These are phyloP conservation scores for Tachina fera DNA, from an alignment of 2,888 invertebrate genomes.

Conservation along the genomic window DNA sequence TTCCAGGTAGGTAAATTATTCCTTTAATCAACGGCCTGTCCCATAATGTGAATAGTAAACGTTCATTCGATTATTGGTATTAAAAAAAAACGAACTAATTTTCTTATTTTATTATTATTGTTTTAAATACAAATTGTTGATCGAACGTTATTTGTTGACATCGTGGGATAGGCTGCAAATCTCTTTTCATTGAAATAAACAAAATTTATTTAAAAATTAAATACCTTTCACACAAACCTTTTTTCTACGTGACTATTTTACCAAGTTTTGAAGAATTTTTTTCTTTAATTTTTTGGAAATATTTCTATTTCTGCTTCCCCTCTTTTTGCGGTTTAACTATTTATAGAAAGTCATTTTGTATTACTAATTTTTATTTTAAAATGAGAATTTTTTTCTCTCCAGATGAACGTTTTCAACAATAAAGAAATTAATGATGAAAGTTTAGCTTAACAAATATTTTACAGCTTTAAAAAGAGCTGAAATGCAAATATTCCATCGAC, in stretches of 20 bases:
- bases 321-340: background rate
- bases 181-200: no score
- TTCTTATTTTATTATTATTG: no score
- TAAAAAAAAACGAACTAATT: no score
- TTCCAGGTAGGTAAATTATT: slow-evolving; percentile 44
- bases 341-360: slow-evolving; percentile 32
- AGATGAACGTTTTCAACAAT: background rate
- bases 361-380: background rate
- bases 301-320: no score
- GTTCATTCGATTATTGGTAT: background rate
- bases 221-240: no score
- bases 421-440: background rate
- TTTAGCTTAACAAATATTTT: slow-evolving; percentile 1
- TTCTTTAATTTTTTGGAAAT: no score
- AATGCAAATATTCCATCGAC: background rate
- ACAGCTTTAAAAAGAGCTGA: background rate
- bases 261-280: no score
- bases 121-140: no score
- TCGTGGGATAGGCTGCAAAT: no score
- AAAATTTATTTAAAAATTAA: no score
- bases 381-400: background rate
- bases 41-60: background rate
- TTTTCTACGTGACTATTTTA: no score
- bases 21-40: background rate
- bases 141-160: no score